phyloP scores from a whole-genome alignment of 2,113 vertebrate species.

The Calypte anna region DNA sequence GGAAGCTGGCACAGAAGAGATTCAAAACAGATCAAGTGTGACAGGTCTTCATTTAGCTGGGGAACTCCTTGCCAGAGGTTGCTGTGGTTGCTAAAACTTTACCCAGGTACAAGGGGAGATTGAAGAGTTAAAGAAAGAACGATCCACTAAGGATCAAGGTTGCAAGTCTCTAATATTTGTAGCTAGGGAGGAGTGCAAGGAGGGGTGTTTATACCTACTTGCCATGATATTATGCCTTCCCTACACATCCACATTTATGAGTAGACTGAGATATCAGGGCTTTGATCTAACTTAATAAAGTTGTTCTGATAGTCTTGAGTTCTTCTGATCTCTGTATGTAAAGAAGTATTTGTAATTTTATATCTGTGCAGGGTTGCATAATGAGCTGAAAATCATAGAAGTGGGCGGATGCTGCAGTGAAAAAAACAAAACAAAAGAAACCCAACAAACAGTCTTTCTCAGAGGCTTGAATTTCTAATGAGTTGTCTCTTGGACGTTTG shows the following conservation, averaged over 20 bases:
- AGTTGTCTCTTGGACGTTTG: neutral
- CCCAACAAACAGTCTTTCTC: neutral
- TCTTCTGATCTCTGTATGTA: constrained; percentile 14
- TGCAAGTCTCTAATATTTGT: neutral
- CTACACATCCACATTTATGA: neutral
- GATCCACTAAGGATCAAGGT: neutral
- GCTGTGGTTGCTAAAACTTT: neutral
- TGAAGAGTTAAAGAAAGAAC: neutral
- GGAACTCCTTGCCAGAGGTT: neutral
- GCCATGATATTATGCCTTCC: neutral
- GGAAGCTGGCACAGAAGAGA: neutral
- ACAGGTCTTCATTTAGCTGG: neutral
- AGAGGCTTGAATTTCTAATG: neutral
- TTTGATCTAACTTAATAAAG: constrained; percentile 51
- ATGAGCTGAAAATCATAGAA: constrained; percentile 13
- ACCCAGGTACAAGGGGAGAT: neutral
- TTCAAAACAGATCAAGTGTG: neutral
- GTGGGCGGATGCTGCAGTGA: neutral
- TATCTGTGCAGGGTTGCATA: neutral
- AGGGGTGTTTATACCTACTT: neutral
- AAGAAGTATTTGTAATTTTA: constrained; percentile 10
- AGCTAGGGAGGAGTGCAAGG: neutral
- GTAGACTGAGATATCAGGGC: neutral
- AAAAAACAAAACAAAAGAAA: neutral
- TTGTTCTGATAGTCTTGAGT: neutral